These are phyloP conservation scores for Hirtodrosophila histrioides DNA, from an alignment of 2,888 invertebrate species.

Conservation along the genomic window DNA sequence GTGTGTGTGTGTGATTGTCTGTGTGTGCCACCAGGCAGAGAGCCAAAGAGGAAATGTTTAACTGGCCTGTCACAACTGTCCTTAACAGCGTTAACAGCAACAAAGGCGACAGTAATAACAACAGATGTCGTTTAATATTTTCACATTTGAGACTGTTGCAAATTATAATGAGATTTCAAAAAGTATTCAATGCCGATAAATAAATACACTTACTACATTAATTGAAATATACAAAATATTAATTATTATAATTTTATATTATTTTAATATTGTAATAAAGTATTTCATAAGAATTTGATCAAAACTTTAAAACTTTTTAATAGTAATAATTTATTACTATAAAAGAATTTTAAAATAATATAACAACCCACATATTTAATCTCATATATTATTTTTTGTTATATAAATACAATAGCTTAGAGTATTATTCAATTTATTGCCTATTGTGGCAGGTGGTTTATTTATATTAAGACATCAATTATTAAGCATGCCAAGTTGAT, in stretches of 20 bases:
- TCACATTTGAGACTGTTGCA: slow-evolving; percentile 11
- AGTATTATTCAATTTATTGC: no score
- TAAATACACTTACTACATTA: not conserved
- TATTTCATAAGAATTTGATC: no score
- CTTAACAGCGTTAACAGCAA: slow-evolving; percentile 27
- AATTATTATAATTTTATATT: no score
- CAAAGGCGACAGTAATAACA: slow-evolving; percentile 23
- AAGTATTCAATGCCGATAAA: not conserved
- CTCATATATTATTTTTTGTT: no score
- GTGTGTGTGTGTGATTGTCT: not conserved
- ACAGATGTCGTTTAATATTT: slow-evolving; percentile 27
- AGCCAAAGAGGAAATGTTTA: slow-evolving; percentile 53
- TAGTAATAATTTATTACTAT: no score
- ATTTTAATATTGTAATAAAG: no score
- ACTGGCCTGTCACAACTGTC: slow-evolving; percentile 52
- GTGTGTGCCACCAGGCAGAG: slow-evolving; percentile 20
- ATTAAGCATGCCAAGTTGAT: not conserved
- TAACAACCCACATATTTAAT: no score
- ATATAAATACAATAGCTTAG: no score
- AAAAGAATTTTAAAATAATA: no score
- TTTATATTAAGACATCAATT: no score
- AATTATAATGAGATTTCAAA: not conserved
- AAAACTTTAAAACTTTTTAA: no score
- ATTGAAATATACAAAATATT: not conserved
- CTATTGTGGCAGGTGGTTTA: no score